These are phyloP conservation scores for Leptarthrus brevirostris DNA, from an alignment of 2,888 invertebrate species.

Conservation along the genomic window DNA sequence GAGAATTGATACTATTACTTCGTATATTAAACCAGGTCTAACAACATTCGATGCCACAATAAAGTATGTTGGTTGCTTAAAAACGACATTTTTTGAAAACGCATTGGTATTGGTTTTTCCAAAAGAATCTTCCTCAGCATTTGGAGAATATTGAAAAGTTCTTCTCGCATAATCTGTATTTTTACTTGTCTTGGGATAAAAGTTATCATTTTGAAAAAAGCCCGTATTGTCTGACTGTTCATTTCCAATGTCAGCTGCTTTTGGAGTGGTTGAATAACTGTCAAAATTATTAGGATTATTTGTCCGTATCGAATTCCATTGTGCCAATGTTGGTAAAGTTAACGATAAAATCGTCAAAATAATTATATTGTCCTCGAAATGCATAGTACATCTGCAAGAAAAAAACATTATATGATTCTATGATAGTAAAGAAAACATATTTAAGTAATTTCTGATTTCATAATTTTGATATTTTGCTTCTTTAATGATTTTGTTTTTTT, in stretches of 20 bases:
- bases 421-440: too few relatives aligned
- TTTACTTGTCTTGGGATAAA: constrained; percentile 5
- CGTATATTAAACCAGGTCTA: constrained; percentile 90
- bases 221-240: background rate
- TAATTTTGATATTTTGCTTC: too few relatives aligned
- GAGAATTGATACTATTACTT: constrained; percentile 86
- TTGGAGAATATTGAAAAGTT: background rate
- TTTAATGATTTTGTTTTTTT: too few relatives aligned
- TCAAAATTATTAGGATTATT: constrained; percentile 9
- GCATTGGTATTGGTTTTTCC: background rate
- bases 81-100: background rate
- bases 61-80: constrained; percentile 79
- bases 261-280: constrained; percentile 13
- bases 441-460: too few relatives aligned
- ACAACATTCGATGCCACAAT: constrained; percentile 92
- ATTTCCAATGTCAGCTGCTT: background rate
- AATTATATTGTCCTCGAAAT: background rate
- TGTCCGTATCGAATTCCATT: constrained; percentile 8
- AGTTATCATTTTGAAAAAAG: background rate
- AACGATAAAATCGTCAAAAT: background rate
- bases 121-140: background rate
- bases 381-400: too few relatives aligned
- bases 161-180: constrained; percentile 19
- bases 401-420: too few relatives aligned
- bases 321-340: constrained; percentile 2